Conservation (phyloP, 1,140 invertebrate genomes). For the Eueides isabella region DNA sequence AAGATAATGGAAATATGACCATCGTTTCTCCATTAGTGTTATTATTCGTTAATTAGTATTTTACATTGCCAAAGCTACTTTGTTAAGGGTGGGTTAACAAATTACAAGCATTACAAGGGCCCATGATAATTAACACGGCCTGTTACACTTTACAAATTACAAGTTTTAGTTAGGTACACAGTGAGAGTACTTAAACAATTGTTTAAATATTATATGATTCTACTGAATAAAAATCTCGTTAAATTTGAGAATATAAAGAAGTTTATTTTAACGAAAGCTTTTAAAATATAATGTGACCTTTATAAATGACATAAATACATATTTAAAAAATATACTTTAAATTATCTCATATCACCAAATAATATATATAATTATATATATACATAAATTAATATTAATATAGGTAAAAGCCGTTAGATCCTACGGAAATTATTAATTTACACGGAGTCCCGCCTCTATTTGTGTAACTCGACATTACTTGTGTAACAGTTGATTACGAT, state of each 20-base stretch:
- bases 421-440: slow-evolving; percentile 32
- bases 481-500: slow-evolving; percentile 51
- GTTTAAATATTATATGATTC: not conserved
- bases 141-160: slow-evolving; percentile 52
- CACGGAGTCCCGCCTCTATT: slow-evolving; percentile 22
- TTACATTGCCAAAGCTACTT: slow-evolving; percentile 47
- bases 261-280: too few relatives aligned
- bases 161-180: slow-evolving; percentile 22
- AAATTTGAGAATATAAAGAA: too few relatives aligned
- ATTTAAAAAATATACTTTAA: too few relatives aligned
- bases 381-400: too few relatives aligned
- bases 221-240: too few relatives aligned
- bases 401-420: slow-evolving; percentile 24
- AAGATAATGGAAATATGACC: slow-evolving; percentile 34
- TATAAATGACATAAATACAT: too few relatives aligned
- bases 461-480: slow-evolving; percentile 50
- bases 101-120: slow-evolving; percentile 46
- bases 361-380: too few relatives aligned
- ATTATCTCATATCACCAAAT: too few relatives aligned
- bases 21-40: slow-evolving; percentile 60
- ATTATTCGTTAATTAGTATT: slow-evolving; percentile 71
- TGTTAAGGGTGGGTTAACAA: slow-evolving; percentile 48
- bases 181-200: not conserved
- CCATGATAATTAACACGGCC: slow-evolving; percentile 61
- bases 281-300: too few relatives aligned